Evolutionary conservation across 2,888 invertebrate genomes (phyloP).

Genomic region (Papilio elwesi): DNA sequence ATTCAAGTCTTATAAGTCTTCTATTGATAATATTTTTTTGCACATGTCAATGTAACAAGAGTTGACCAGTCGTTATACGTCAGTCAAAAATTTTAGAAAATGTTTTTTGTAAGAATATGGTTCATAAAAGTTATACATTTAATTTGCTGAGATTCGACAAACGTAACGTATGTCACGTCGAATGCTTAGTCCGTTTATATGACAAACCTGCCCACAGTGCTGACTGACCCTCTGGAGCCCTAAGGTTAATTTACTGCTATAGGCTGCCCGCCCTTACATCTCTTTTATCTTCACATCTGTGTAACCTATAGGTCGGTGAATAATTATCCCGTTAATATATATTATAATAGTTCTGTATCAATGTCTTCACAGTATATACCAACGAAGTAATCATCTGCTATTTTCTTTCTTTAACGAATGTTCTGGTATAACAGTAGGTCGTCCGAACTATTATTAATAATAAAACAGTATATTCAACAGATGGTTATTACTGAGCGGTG

Average conservation of each 20-base stretch:
- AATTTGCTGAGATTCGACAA: too few species aligned
- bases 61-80: not conserved
- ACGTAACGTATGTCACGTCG: too few species aligned
- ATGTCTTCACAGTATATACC: not conserved
- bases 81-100: not conserved
- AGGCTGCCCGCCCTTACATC: too few species aligned
- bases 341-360: too few species aligned
- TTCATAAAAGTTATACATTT: too few species aligned
- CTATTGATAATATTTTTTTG: not conserved
- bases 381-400: constrained; percentile 1
- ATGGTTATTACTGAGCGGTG: constrained; percentile 10
- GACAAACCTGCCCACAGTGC: too few species aligned
- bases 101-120: too few species aligned
- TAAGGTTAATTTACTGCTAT: too few species aligned
- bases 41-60: not conserved
- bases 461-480: constrained; percentile 21
- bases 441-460: constrained; percentile 29
- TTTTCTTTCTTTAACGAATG: constrained; percentile 16
- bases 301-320: not conserved
- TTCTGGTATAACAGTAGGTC: constrained; percentile 30
- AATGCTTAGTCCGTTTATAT: too few species aligned
- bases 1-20: not conserved
- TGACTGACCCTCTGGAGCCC: too few species aligned
- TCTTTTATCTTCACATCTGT: too few species aligned
- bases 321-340: not conserved